phyloP scores from a whole-genome alignment of 2,888 invertebrate species.

The Lasioglossum lativentre region DNA sequence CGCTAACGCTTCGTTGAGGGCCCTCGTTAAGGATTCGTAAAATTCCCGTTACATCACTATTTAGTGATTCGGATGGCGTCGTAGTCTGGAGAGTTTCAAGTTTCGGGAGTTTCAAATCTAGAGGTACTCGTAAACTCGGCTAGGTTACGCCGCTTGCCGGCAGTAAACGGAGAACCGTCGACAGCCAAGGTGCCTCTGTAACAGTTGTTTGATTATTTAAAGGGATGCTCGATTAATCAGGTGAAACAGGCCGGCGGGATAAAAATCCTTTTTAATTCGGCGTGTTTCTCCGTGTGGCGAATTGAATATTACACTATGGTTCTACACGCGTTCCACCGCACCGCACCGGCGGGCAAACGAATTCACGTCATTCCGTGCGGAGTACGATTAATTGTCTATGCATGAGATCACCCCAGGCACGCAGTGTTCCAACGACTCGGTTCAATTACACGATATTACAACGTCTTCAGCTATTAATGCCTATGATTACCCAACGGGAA shows the following conservation, averaged over 20 bases:
- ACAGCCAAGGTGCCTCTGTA: neutral
- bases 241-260: neutral
- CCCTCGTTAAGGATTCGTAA: slow-evolving; percentile 36
- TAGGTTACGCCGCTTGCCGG: neutral
- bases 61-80: slow-evolving; percentile 21
- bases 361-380: slow-evolving; percentile 24
- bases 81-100: slow-evolving; percentile 16
- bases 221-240: neutral
- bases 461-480: slow-evolving; percentile 18
- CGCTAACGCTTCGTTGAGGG: slow-evolving; percentile 13
- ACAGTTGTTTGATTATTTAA: neutral
- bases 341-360: neutral
- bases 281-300: neutral
- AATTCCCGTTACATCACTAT: slow-evolving; percentile 50
- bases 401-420: slow-evolving; percentile 27
- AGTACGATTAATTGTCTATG: slow-evolving; percentile 42
- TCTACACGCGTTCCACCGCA: neutral
- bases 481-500: slow-evolving; percentile 16
- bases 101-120: slow-evolving; percentile 18
- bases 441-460: slow-evolving; percentile 24
- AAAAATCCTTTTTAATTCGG: slow-evolving; percentile 5
- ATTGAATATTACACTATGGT: neutral
- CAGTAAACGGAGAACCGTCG: neutral
- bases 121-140: neutral
- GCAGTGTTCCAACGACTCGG: neutral